phyloP scores from a whole-genome alignment of 1,140 invertebrate genomes.

The Eumeta japonica region DNA sequence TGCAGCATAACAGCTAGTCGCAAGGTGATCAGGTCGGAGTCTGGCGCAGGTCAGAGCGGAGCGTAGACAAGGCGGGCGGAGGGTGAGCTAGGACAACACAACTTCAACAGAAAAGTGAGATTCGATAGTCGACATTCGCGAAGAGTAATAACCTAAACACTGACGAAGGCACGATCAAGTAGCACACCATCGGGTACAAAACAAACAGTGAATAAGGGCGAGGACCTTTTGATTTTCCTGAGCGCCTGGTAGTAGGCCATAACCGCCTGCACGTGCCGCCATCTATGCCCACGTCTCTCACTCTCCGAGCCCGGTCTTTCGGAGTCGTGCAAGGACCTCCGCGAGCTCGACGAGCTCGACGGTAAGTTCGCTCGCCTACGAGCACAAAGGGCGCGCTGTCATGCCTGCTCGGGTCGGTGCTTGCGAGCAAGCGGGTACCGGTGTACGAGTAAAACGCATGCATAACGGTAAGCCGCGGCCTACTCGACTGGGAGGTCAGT shows the following conservation, averaged over 20 bases:
- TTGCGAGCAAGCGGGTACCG: neutral
- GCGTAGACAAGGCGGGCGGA: too few species aligned
- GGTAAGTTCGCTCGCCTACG: conserved; percentile 50
- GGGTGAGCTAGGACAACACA: too few species aligned
- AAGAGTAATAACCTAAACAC: conserved; percentile 1
- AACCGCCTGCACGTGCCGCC: conserved; percentile 80
- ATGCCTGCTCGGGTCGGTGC: neutral
- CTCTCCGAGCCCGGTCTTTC: conserved; percentile 38
- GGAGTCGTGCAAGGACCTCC: conserved; percentile 33
- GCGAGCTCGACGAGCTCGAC: conserved; percentile 50
- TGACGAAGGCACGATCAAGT: neutral
- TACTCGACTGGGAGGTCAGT: neutral
- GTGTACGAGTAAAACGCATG: neutral
- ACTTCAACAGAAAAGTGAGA: neutral
- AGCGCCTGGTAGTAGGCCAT: conserved; percentile 84
- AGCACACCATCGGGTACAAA: neutral
- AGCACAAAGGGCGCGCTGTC: conserved; percentile 13
- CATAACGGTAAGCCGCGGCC: too few species aligned
- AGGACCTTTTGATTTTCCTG: conserved; percentile 83
- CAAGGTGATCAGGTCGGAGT: too few species aligned
- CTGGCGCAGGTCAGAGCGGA: too few species aligned
- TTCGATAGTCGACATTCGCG: neutral
- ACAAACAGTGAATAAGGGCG: conserved; percentile 29
- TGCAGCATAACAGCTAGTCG: too few species aligned
- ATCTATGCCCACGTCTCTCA: conserved; percentile 72